Conservation (phyloP, 2,888 invertebrate species). For the Deroplatys truncata region DNA sequence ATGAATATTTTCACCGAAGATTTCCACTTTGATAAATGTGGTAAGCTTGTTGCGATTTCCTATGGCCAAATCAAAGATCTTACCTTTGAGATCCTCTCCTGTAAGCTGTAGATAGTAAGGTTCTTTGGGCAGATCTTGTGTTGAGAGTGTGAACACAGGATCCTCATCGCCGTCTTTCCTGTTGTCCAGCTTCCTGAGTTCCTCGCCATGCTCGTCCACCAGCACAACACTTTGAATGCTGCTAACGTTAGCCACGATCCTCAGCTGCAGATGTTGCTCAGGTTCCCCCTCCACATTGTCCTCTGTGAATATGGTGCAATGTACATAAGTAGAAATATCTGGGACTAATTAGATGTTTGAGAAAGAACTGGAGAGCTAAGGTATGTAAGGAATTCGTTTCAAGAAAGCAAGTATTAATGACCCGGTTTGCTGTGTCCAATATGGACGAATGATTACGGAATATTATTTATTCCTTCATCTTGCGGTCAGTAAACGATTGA, state of each 20-base stretch:
- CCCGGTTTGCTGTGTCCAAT: no score
- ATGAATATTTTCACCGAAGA: no score
- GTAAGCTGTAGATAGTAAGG: constrained; percentile 10
- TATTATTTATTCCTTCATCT: no score
- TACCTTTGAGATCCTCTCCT: constrained; percentile 10
- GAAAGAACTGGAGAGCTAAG: no score
- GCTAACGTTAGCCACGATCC: not conserved
- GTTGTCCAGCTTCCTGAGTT: constrained; percentile 15
- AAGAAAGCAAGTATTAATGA: no score
- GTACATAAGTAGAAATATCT: not conserved
- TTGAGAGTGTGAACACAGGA: constrained; percentile 8
- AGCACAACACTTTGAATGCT: not conserved
- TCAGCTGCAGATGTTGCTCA: not conserved
- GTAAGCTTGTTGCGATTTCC: no score
- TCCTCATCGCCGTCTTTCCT: not conserved
- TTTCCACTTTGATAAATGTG: no score
- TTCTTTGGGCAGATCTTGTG: not conserved
- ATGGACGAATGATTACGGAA: no score
- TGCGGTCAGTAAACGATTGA: no score
- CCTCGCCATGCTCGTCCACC: constrained; percentile 17
- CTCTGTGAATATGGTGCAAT: not conserved
- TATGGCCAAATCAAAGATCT: not conserved
- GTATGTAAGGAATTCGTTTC: no score
- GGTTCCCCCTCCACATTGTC: not conserved
- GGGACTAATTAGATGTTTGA: not conserved